Evolutionary conservation across 2,888 invertebrate genomes (phyloP).

Genomic region (Campopleginae sp.): DNA sequence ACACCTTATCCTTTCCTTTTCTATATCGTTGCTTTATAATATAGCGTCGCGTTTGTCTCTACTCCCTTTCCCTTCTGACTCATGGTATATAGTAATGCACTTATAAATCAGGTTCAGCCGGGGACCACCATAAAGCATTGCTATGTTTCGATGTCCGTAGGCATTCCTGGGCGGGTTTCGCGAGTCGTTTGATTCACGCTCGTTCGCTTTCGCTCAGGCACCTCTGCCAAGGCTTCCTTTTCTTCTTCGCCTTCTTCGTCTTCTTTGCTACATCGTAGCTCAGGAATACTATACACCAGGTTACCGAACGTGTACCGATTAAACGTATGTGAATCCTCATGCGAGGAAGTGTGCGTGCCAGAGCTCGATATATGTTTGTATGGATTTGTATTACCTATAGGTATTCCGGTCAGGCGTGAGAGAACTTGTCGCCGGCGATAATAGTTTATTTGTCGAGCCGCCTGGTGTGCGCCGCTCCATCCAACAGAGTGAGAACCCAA

Average conservation of each 20-base stretch:
- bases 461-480: conserved; percentile 54
- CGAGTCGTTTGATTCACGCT: conserved; percentile 82
- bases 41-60: conserved; percentile 35
- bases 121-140: conserved; percentile 84
- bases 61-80: conserved; percentile 68
- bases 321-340: conserved; percentile 11
- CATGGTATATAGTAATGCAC: conserved; percentile 83
- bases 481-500: conserved; percentile 70
- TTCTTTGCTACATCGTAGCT: conserved; percentile 52
- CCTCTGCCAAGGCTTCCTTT: conserved; percentile 63
- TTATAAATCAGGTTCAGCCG: conserved; percentile 84
- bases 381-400: conserved; percentile 56
- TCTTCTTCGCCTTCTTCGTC: conserved; percentile 41
- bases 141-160: conserved; percentile 84
- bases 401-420: conserved; percentile 78
- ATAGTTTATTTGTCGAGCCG: conserved; percentile 83
- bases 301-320: conserved; percentile 57
- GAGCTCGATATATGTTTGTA: conserved; percentile 11
- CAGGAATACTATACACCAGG: conserved; percentile 44
- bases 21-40: conserved; percentile 18
- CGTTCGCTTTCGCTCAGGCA: conserved; percentile 79
- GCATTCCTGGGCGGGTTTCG: conserved; percentile 83
- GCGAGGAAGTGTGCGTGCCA: conserved; percentile 3
- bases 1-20: conserved; percentile 55
- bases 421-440: conserved; percentile 84